phyloP scores from a whole-genome alignment of 92 coral and sea anemone species.

The Porites evermanni region DNA sequence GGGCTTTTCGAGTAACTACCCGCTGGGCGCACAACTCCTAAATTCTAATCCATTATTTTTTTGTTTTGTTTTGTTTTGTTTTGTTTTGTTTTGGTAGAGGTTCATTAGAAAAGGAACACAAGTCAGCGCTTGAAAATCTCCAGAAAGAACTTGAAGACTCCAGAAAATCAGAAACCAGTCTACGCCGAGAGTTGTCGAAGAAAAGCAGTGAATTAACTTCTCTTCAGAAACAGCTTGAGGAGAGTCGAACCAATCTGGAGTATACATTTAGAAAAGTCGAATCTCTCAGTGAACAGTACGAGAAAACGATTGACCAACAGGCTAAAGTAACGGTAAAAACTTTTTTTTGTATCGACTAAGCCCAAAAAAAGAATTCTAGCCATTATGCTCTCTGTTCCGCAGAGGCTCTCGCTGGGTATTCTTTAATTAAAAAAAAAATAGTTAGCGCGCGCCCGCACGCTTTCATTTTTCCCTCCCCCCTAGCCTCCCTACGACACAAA shows the following conservation, averaged over 20 bases:
- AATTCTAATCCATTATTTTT: no score
- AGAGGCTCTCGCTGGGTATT: no score
- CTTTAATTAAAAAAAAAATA: no score
- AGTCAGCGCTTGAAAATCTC: slow-evolving; percentile 40
- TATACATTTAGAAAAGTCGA: slow-evolving; percentile 53
- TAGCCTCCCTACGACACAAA: no score
- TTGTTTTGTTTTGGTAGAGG: slow-evolving; percentile 32
- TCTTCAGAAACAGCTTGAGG: slow-evolving; percentile 59
- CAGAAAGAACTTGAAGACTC: slow-evolving; percentile 54
- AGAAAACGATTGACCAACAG: slow-evolving; percentile 63
- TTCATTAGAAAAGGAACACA: slow-evolving; percentile 32
- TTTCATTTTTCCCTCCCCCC: no score
- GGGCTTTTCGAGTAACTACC: no score
- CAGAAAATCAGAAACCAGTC: slow-evolving; percentile 47
- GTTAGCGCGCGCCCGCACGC: no score
- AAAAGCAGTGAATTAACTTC: slow-evolving; percentile 40
- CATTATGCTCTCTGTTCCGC: no score
- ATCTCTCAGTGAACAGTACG: slow-evolving; percentile 65
- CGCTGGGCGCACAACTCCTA: no score
- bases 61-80: background rate
- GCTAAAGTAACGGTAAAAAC: slow-evolving; percentile 64
- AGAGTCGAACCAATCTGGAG: slow-evolving; percentile 59
- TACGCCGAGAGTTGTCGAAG: slow-evolving; percentile 50
- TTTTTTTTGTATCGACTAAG: background rate
- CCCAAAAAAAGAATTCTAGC: no score